Conservation (phyloP, 2,888 invertebrate genomes). For the Xylota segnis region DNA sequence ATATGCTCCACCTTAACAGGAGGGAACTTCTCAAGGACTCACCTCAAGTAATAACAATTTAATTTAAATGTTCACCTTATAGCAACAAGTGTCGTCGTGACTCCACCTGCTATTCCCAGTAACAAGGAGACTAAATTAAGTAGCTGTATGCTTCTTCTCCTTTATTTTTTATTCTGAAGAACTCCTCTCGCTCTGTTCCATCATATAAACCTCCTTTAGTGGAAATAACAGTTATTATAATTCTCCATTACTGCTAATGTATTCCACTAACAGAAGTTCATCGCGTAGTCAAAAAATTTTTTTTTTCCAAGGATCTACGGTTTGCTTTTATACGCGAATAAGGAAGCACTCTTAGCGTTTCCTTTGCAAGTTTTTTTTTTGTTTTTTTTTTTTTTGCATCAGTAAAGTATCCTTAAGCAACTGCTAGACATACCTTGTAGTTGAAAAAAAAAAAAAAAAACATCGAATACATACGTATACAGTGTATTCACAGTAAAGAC, state of each 20-base stretch:
- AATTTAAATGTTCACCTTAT: constrained; percentile 19
- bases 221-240: constrained; percentile 34
- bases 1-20: neutral
- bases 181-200: neutral
- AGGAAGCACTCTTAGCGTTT: constrained; percentile 14
- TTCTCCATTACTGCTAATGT: constrained; percentile 49
- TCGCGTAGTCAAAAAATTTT: constrained; percentile 10
- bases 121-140: constrained; percentile 22
- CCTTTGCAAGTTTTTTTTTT: neutral
- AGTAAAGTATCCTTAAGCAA: constrained; percentile 24
- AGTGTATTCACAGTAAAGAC: constrained; percentile 8
- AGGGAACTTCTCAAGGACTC: constrained; percentile 1
- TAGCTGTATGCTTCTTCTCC: neutral
- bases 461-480: neutral
- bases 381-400: constrained; percentile 1
- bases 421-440: constrained; percentile 5
- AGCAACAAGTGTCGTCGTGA: constrained; percentile 12
- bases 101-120: neutral
- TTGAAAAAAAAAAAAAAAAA: constrained; percentile 30
- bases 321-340: constrained; percentile 8
- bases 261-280: constrained; percentile 40
- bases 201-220: constrained; percentile 29
- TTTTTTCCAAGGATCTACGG: neutral
- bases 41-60: constrained; percentile 9
- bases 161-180: constrained; percentile 11